phyloP scores from a whole-genome alignment of 2,888 invertebrate genomes.

The Hemicrepidius hirtus region DNA sequence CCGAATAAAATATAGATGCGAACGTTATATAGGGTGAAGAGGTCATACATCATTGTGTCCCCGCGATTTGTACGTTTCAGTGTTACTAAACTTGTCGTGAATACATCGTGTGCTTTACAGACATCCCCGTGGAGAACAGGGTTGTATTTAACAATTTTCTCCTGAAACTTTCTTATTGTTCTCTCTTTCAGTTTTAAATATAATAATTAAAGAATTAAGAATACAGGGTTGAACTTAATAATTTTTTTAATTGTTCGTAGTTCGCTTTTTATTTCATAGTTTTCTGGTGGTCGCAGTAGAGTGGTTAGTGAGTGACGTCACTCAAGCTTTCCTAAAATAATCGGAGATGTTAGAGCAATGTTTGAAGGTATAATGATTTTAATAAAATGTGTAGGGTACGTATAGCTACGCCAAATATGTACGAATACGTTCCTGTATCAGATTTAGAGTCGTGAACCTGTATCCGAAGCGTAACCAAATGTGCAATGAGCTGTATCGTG shows the following conservation, averaged over 20 bases:
- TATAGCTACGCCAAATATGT: neutral
- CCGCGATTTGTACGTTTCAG: slow-evolving; percentile 61
- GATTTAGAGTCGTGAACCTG: slow-evolving; percentile 55
- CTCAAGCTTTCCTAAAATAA: too few relatives aligned
- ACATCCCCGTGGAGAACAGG: slow-evolving; percentile 49
- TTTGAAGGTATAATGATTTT: too few relatives aligned
- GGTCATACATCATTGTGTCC: slow-evolving; percentile 58
- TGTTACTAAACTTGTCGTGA: slow-evolving; percentile 59
- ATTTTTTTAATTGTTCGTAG: too few relatives aligned
- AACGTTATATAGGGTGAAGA: slow-evolving; percentile 52
- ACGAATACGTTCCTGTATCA: slow-evolving; percentile 51
- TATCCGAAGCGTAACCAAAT: slow-evolving; percentile 65
- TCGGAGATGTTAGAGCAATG: too few relatives aligned
- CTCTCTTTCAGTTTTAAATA: too few relatives aligned
- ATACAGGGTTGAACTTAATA: too few relatives aligned
- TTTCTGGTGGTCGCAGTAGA: too few relatives aligned
- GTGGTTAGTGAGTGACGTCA: too few relatives aligned
- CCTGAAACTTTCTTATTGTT: too few relatives aligned
- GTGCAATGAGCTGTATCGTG: slow-evolving; percentile 81
- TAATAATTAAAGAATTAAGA: too few relatives aligned
- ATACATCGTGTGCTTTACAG: slow-evolving; percentile 52
- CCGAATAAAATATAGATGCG: slow-evolving; percentile 55
- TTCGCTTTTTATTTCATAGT: too few relatives aligned
- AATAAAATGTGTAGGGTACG: too few relatives aligned
- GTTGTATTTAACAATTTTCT: slow-evolving; percentile 15